phyloP scores from a whole-genome alignment of 1,140 invertebrate genomes.

The Cydia fagiglandana region DNA sequence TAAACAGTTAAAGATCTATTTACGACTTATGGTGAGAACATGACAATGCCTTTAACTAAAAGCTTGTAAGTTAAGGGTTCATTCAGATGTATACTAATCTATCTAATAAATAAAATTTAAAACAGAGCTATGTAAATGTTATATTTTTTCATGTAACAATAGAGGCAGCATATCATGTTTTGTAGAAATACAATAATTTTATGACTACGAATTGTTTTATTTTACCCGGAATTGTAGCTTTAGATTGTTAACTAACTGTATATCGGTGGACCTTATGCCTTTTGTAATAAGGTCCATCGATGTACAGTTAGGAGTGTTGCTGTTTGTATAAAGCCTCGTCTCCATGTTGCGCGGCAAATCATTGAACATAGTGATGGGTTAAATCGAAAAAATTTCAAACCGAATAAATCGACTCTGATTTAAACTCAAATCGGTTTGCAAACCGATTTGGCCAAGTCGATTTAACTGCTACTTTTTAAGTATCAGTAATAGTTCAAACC shows the following conservation, averaged over 20 bases:
- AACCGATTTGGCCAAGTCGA: too few species aligned
- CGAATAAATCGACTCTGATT: too few species aligned
- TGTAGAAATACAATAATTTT: slow-evolving; percentile 67
- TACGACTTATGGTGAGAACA: slow-evolving; percentile 22
- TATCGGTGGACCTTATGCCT: too few species aligned
- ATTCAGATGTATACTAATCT: slow-evolving; percentile 29
- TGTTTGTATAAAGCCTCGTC: too few species aligned
- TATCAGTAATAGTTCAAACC: too few species aligned
- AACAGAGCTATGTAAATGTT: slow-evolving; percentile 49
- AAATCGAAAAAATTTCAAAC: too few species aligned
- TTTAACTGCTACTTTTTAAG: too few species aligned
- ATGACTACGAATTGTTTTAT: slow-evolving; percentile 42
- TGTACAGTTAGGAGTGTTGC: too few species aligned
- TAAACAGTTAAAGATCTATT: slow-evolving; percentile 29
- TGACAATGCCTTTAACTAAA: slow-evolving; percentile 38
- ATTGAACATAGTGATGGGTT: too few species aligned
- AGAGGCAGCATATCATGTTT: slow-evolving; percentile 71
- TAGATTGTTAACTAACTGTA: not conserved
- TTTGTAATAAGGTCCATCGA: too few species aligned
- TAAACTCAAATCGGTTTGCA: too few species aligned
- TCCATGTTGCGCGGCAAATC: too few species aligned
- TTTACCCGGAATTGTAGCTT: slow-evolving; percentile 31
- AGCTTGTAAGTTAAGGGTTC: slow-evolving; percentile 38
- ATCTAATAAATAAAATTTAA: slow-evolving; percentile 41
- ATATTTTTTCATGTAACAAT: slow-evolving; percentile 64